Percentiles rank a stretch among this genome's conserved stretches.
Evolutionary conservation across 2,797 vertebrate genomes (phyloP).

Genomic region (Menidia menidia): DNA sequence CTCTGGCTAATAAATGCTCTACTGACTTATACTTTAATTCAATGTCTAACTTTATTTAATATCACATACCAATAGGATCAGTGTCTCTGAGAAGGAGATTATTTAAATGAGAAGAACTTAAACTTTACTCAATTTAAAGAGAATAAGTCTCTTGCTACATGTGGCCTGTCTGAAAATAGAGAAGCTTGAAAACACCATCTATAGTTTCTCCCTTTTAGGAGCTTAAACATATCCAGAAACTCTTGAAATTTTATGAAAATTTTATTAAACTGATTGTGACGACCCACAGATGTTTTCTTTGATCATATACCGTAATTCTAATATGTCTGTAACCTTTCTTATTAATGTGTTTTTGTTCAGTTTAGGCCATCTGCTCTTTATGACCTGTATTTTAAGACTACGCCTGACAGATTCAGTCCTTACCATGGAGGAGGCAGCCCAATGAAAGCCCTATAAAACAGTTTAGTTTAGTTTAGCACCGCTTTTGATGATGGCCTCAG

Average conservation of each 20-base stretch:
- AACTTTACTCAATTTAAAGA: background rate
- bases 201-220: background rate
- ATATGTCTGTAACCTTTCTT: background rate
- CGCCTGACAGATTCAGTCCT: background rate
- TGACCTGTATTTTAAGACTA: background rate
- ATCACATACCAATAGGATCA: too few relatives aligned
- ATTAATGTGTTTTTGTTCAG: background rate
- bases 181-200: too few relatives aligned
- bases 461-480: background rate
- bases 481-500: background rate
- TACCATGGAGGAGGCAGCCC: background rate
- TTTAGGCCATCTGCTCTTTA: background rate
- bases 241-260: background rate
- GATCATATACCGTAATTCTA: too few relatives aligned
- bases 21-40: background rate
- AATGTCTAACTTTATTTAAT: background rate
- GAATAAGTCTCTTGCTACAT: too few relatives aligned
- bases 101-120: too few relatives aligned
- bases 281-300: too few relatives aligned
- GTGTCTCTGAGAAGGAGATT: too few relatives aligned
- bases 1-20: background rate
- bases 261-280: background rate
- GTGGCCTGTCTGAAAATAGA: too few relatives aligned
- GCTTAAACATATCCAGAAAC: background rate
- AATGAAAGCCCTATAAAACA: background rate